phyloP scores from a whole-genome alignment of 2,888 invertebrate genomes.

The Cyaniris semiargus region DNA sequence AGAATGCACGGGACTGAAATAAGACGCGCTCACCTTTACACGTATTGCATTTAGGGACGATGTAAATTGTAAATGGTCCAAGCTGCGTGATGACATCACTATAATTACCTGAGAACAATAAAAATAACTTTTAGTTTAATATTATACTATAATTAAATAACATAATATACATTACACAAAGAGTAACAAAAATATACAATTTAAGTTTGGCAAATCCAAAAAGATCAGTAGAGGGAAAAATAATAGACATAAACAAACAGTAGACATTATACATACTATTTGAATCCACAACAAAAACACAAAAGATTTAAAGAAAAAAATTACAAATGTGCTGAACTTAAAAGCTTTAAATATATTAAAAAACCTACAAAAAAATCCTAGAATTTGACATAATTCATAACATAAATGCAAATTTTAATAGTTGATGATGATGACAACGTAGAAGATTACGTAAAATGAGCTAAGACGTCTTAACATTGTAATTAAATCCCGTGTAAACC shows the following conservation, averaged over 20 bases:
- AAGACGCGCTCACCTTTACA: constrained; percentile 46
- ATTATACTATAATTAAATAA: no score
- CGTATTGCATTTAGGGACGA: constrained; percentile 49
- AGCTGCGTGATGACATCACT: background rate
- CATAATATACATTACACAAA: background rate
- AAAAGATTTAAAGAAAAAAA: background rate
- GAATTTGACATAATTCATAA: background rate
- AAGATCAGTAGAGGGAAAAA: background rate
- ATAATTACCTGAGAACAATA: constrained; percentile 23
- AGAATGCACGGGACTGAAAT: constrained; percentile 69
- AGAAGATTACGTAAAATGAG: constrained; percentile 17
- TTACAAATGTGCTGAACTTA: background rate
- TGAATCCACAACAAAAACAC: no score
- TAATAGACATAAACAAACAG: no score
- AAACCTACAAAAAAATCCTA: background rate
- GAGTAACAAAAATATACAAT: background rate
- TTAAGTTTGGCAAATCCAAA: background rate
- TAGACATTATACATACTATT: no score
- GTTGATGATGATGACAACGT: background rate
- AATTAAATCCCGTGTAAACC: constrained; percentile 72
- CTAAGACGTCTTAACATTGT: constrained; percentile 52
- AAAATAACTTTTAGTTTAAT: constrained; percentile 11
- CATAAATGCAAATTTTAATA: background rate
- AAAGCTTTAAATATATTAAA: background rate
- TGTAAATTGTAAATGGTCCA: constrained; percentile 5